Percentiles rank a stretch among this genome's conserved stretches.
Evolutionary conservation across 2,888 invertebrate genomes (phyloP).

Genomic region (Dendrolimus houi): DNA sequence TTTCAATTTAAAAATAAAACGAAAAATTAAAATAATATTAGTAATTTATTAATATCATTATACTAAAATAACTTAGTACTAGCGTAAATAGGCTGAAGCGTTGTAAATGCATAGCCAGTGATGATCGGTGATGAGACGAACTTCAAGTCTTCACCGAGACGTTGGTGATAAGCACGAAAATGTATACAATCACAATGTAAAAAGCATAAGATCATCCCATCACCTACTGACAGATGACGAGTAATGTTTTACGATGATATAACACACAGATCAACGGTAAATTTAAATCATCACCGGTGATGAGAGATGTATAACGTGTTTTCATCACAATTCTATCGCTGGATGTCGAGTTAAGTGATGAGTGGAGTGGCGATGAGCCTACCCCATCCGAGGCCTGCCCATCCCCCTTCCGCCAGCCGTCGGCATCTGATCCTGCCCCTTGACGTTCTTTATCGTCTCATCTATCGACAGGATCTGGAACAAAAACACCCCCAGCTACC

Average conservation of each 20-base stretch:
- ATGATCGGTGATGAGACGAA: neutral
- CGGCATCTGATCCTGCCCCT: constrained; percentile 70
- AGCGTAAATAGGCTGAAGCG: neutral
- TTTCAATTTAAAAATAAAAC: neutral
- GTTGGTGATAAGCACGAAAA: no score
- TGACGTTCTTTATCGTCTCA: constrained; percentile 97
- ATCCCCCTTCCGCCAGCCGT: constrained; percentile 79
- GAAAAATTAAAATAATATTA: neutral
- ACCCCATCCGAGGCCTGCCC: constrained; percentile 84
- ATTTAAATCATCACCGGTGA: no score
- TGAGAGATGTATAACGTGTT: no score
- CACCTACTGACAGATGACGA: no score
- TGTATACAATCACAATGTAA: no score
- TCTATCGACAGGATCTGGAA: constrained; percentile 92
- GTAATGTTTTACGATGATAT: no score
- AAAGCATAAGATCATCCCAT: no score
- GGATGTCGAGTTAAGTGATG: no score
- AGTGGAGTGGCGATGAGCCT: constrained; percentile 7
- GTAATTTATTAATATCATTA: neutral
- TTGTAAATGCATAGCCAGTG: neutral
- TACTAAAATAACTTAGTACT: neutral
- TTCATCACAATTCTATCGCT: no score
- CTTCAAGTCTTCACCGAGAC: no score
- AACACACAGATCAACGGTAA: no score
- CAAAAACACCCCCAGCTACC: neutral